Conservation (phyloP, 2,888 invertebrate genomes). For the Opisthograptis luteolata region DNA sequence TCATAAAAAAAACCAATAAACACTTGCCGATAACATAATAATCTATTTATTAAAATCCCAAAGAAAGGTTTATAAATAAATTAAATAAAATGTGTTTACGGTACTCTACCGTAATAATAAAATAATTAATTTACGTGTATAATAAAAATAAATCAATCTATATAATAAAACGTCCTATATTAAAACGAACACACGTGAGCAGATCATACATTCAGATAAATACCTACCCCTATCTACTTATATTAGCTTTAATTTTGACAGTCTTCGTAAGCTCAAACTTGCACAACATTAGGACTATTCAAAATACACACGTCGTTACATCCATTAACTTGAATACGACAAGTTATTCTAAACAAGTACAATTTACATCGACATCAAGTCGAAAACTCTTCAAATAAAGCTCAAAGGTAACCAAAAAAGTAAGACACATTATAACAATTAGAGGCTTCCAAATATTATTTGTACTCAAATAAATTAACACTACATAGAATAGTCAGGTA, state of each 20-base stretch:
- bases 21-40: slow-evolving; percentile 46
- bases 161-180: slow-evolving; percentile 31
- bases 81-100: slow-evolving; percentile 32
- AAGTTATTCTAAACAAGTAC: background rate
- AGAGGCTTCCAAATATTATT: background rate
- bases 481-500: too few species aligned
- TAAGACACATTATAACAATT: background rate
- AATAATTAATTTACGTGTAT: slow-evolving; percentile 16
- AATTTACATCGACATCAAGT: background rate
- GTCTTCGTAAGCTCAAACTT: slow-evolving; percentile 10
- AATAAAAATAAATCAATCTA: slow-evolving; percentile 30
- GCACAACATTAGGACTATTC: too few species aligned
- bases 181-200: slow-evolving; percentile 34
- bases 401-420: background rate
- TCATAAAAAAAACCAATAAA: slow-evolving; percentile 7
- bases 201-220: slow-evolving; percentile 21
- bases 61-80: slow-evolving; percentile 52
- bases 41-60: slow-evolving; percentile 60
- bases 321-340: too few species aligned
- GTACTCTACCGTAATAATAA: slow-evolving; percentile 17
- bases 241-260: slow-evolving; percentile 14
- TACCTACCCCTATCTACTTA: slow-evolving; percentile 17
- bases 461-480: slow-evolving; percentile 7
- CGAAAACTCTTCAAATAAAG: background rate
- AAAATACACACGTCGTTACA: too few species aligned